Evolutionary conservation across 2,797 vertebrate genomes (phyloP).

Genomic region (Leptatherina wallacei): DNA sequence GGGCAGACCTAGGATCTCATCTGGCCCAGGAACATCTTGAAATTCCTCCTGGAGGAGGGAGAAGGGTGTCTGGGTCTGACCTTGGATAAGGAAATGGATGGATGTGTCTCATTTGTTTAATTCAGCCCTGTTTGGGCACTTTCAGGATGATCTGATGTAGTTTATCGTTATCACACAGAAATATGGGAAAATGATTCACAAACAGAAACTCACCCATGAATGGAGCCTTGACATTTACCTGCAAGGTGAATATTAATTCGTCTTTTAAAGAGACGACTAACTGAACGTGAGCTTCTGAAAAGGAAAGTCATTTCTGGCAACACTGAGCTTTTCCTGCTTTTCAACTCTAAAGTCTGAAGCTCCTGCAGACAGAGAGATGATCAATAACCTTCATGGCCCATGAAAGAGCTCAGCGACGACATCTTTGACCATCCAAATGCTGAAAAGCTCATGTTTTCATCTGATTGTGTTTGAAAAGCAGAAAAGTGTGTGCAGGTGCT

Average conservation of each 20-base stretch:
- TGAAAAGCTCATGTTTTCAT: not conserved
- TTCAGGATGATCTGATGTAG: too few species aligned
- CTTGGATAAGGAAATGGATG: too few species aligned
- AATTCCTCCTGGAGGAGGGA: too few species aligned
- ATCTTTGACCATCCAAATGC: not conserved
- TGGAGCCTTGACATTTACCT: not conserved
- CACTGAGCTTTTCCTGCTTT: conserved; percentile 21
- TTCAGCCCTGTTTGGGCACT: not conserved
- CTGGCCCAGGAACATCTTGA: too few species aligned
- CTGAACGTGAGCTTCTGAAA: conserved; percentile 3
- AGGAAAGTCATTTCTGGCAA: conserved; percentile 12
- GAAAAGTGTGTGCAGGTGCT: not conserved
- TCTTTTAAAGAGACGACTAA: conserved; percentile 1
- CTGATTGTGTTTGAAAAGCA: not conserved
- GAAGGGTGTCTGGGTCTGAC: too few species aligned
- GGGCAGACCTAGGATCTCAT: too few species aligned
- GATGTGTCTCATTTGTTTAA: too few species aligned
- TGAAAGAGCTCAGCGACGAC: not conserved
- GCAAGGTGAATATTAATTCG: not conserved
- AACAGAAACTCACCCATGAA: not conserved
- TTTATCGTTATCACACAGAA: not conserved
- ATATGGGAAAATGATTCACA: not conserved
- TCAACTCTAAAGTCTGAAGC: conserved; percentile 29
- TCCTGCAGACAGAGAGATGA: conserved; percentile 10
- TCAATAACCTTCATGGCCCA: not conserved